Evolutionary conservation across 2,113 vertebrate species (phyloP), one percentile per base, ranked within the genome.

Genomic region (Leptobrachium ailaonicum): DNA sequence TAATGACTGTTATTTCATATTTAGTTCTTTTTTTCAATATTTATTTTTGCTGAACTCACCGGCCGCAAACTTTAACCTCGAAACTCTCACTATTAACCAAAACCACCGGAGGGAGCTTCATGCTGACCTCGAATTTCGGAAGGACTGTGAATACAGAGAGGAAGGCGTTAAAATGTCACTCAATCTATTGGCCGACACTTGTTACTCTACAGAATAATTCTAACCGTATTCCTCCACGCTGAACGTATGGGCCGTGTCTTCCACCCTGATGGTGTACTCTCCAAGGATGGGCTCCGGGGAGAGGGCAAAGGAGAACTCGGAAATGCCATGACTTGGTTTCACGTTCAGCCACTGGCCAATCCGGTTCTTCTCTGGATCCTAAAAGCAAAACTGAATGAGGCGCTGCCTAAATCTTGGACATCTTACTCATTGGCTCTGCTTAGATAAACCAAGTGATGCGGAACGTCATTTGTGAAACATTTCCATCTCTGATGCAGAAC

Each of bases 81-180:
- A 89, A 84, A 6, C 2, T 81, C 5, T 89, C 79, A 53, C 84
- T 84, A 71, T 83, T 45, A 56, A 88, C 73, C 20, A 83, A 82
- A 58, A 88, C 78, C 66, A 84, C 82, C 20, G 64, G 78, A 58
- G 87, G 88, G 81, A 87, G 82, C 81, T 84, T 83, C 63, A 89
- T 84, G 50, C 67, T 86, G 41, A 88, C 84, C n/a, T 87, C 87
- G 83, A 88, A 88, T 66, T 87, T 89, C 58, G 87, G 86, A 42
- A 86, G 72, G 40, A 85, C 87, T 86, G 76, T 62, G 40, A 64
- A 63, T 63, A 80, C 71, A 82, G 41, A 69, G 73, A 9, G n/a
- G 50, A 13, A 47, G 4, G 40, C n/a, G 45, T 75, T 7, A 66
- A 14, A 14, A 41, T 41, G 5, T 8, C 41, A 42, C 13, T 42